Evolutionary conservation across 2,113 vertebrate genomes (phyloP).

Genomic region (Camelus bactrianus): DNA sequence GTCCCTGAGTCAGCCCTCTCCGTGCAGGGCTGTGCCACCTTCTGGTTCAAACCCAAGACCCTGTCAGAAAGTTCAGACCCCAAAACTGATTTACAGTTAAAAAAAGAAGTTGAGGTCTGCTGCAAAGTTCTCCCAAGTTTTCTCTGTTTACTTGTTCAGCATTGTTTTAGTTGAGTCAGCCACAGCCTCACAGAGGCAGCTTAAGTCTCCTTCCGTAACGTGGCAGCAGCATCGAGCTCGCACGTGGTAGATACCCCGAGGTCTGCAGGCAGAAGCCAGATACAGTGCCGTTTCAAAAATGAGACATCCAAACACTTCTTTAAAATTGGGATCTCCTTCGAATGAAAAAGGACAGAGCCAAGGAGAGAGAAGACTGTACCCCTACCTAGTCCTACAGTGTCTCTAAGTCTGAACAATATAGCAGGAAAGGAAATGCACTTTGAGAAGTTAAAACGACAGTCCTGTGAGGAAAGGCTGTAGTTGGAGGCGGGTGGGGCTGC

Average conservation of each 20-base stretch:
- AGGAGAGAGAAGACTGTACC: background rate
- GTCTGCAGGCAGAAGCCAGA: conserved; percentile 45
- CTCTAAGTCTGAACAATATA: background rate
- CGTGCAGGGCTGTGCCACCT: background rate
- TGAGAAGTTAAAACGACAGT: background rate
- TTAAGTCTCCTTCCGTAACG: background rate
- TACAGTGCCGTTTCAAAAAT: background rate
- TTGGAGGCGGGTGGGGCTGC: background rate
- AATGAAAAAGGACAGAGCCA: background rate
- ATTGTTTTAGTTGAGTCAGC: background rate
- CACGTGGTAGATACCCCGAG: background rate
- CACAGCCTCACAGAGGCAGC: conserved; percentile 17
- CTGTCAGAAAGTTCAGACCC: conserved; percentile 81
- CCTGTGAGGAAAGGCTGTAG: conserved; percentile 72
- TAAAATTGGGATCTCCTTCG: background rate
- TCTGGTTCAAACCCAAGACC: conserved; percentile 34
- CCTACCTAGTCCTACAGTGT: background rate
- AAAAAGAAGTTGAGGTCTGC: conserved; percentile 71
- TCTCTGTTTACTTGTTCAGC: background rate
- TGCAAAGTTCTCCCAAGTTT: conserved; percentile 10
- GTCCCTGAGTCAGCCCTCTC: background rate
- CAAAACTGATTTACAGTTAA: conserved; percentile 73
- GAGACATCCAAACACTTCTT: background rate
- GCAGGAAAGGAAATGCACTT: background rate
- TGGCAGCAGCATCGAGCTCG: background rate